Base-by-base conservation (phyloP, 2,797 vertebrate species). In the Acrocephalus scirpaceus region DNA sequence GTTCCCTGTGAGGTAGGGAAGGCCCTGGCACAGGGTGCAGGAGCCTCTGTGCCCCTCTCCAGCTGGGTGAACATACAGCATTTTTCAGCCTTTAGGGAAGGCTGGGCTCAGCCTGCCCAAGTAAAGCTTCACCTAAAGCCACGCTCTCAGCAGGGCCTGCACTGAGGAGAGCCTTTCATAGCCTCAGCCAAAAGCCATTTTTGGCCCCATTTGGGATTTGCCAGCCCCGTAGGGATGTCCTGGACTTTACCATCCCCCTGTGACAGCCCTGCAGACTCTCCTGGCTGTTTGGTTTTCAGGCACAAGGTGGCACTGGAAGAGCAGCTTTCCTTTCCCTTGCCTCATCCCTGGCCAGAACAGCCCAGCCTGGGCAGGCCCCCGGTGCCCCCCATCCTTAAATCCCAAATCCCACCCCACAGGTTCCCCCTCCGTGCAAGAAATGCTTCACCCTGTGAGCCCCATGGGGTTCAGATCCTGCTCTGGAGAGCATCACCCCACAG, bases 291-390 rank as follows among this genome's bases (percentile, higher is more conserved):
- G 53, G 3, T 30, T 66, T 80, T 29, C 66, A 8, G 71, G 69
- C 96, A 95, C 95, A 74, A 86, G 95, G 86, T 96, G 96, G 96
- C 96, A 85, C 82, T 83, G 76, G 20, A 56, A 34, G 34, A 82
- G 44, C 84, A 84, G 60, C 25, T 74, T 86, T 78, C 13, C 23
- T 57, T 32, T 45, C 8, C 25, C 10, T n/a, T 6, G 7, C 5
- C 38, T 6, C 29, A 21, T 17, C 18, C 2, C 15, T 1, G 44
- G 34, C 30, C 27, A 54, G 11, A 62, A 3, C 38, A 27, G 75
- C 75, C 71, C 90, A 58, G 2, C 5, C 48, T 9, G 29, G 54
- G 13, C 69, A 21, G 36, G 25, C 12, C n/a, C 21, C 51, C 0
- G 0, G 10, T 23, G 57, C 4, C 11, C 62, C 61, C 10, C 26